Evolutionary conservation across 2,888 invertebrate species (phyloP).

Genomic region (Acronicta psi): DNA sequence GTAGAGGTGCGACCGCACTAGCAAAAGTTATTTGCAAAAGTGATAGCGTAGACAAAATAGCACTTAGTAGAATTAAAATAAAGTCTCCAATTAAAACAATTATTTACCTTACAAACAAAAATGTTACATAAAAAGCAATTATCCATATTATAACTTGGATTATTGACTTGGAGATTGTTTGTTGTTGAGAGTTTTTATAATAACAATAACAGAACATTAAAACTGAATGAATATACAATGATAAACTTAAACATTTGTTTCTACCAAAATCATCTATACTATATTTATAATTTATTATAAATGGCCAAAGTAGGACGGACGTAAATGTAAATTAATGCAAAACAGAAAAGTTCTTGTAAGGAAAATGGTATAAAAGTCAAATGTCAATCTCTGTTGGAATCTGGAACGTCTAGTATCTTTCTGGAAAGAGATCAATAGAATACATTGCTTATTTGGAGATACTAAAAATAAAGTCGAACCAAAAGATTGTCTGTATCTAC

Average conservation of each 20-base stretch:
- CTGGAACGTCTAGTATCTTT: neutral
- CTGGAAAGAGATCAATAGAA: constrained; percentile 1
- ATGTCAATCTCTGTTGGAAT: neutral
- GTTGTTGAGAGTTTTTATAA: no score
- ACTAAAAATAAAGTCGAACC: neutral
- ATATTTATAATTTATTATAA: neutral
- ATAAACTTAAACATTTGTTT: no score
- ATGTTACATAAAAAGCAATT: constrained; percentile 7
- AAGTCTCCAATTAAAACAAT: neutral
- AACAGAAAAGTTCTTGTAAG: neutral
- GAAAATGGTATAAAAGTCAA: neutral
- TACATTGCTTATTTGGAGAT: neutral
- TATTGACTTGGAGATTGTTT: no score
- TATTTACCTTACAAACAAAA: constrained; percentile 14
- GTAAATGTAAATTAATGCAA: constrained; percentile 1
- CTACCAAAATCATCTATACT: no score
- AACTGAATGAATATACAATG: no score
- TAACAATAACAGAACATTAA: no score
- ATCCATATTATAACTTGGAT: no score
- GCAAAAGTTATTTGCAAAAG: constrained; percentile 4
- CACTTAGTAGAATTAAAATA: constrained; percentile 34
- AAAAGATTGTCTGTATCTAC: no score
- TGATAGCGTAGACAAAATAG: constrained; percentile 11
- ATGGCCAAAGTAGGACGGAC: no score
- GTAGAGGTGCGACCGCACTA: constrained; percentile 23